Conservation (phyloP, 1,140 invertebrate genomes). For the Macrostomum lignano region DNA sequence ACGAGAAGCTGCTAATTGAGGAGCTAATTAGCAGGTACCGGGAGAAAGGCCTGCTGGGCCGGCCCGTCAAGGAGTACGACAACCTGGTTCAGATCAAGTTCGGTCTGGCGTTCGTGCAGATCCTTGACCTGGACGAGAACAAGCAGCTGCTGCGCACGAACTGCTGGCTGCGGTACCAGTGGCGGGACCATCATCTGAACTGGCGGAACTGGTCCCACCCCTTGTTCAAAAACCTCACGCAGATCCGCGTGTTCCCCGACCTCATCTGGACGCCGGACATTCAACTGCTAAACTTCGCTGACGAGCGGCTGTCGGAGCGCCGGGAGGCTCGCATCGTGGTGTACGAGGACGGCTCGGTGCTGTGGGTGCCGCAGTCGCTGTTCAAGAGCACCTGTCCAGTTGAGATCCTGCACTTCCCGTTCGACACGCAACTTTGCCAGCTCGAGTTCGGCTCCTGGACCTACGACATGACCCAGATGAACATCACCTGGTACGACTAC, state of each 20-base stretch:
- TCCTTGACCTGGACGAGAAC: slow-evolving; percentile 31
- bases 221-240: not conserved
- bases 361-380: slow-evolving; percentile 36
- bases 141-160: slow-evolving; percentile 46
- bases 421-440: slow-evolving; percentile 5
- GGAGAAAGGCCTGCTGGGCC: slow-evolving; percentile 4
- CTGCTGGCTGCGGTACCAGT: slow-evolving; percentile 50
- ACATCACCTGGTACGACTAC: not conserved
- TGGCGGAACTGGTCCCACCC: not conserved
- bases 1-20: not conserved
- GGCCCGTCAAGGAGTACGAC: slow-evolving; percentile 6
- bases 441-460: slow-evolving; percentile 6
- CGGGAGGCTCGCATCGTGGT: slow-evolving; percentile 86
- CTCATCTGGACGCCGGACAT: slow-evolving; percentile 29
- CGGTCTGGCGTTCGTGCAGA: slow-evolving; percentile 9
- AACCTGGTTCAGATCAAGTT: slow-evolving; percentile 7
- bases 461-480: slow-evolving; percentile 1
- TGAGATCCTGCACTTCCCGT: slow-evolving; percentile 6
- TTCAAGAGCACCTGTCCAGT: not conserved
- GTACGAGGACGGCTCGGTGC: slow-evolving; percentile 52
- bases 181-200: not conserved
- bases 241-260: slow-evolving; percentile 3
- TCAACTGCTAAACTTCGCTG: slow-evolving; percentile 23
- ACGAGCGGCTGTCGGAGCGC: no score
- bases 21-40: slow-evolving; percentile 1